phyloP scores from a whole-genome alignment of 2,797 vertebrate genomes.

The Catharus ustulatus region DNA sequence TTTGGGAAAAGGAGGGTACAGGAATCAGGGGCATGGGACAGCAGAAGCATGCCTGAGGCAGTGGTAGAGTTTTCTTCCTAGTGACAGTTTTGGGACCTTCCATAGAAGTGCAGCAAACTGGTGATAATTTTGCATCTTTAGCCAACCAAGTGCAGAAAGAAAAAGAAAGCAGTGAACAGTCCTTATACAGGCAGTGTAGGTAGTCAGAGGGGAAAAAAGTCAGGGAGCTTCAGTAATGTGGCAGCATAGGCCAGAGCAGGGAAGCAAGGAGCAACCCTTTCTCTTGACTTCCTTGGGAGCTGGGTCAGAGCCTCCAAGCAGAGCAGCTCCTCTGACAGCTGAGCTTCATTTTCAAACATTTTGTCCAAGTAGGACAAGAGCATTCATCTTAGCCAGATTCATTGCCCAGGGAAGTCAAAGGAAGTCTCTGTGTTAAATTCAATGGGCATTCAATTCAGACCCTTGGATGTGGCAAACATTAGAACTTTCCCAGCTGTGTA shows the following conservation, averaged over 20 bases:
- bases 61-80: slow-evolving; percentile 28
- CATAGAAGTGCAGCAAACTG: slow-evolving; percentile 23
- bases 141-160: slow-evolving; percentile 47
- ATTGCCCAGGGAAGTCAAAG: slow-evolving; percentile 18
- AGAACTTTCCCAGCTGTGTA: neutral
- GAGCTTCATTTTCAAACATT: neutral
- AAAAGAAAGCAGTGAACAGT: slow-evolving; percentile 51
- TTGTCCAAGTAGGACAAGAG: neutral
- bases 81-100: slow-evolving; percentile 20
- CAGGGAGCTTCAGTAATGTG: neutral
- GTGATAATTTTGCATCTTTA: slow-evolving; percentile 45
- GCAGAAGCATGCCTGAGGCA: slow-evolving; percentile 70
- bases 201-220: neutral
- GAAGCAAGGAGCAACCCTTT: neutral
- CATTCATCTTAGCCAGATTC: neutral
- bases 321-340: neutral
- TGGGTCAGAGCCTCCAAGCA: neutral
- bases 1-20: slow-evolving; percentile 44
- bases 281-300: slow-evolving; percentile 6
- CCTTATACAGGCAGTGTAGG: neutral
- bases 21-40: slow-evolving; percentile 48
- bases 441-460: neutral
- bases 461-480: neutral
- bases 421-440: neutral
- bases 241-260: slow-evolving; percentile 24